Evolutionary conservation across 1,140 invertebrate species (phyloP), one percentile per base, ranked within the genome.

Genomic region (Drosophila nasuta): DNA sequence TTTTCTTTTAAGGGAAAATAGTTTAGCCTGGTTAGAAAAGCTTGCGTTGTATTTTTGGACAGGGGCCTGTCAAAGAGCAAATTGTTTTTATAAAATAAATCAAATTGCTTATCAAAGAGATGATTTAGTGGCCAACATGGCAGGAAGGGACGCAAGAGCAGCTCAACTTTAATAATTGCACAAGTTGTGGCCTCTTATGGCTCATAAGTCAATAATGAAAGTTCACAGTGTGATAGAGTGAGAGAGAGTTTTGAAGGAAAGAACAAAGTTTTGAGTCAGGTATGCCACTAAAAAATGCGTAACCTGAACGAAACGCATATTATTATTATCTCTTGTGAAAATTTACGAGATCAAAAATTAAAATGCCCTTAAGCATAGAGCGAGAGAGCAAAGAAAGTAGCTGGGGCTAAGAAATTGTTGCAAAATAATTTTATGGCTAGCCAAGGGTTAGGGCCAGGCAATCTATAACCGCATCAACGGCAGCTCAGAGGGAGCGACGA

Each of bases 281-380:
- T 67, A 77, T 74, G 75, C 75, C 70, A 77, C 63, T 77, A 77
- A 73, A 77, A 25, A 77, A 77, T 87, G 77, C 75, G 70, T 80
- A 74, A 80, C 74, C 75, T 74, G 78, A 85, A 88, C 35, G 35
- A 38, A 25, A 38, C 83, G 85, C 77, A 89, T 89, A 87, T 81
- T 89, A 89, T 91, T 82, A 90, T 91, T 86, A 89, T 89, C 82
- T 87, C 77, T 79, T 83, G 82, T 87, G 75, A 82, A 82, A 91
- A 91, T 91, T 91, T 91, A 91, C 87, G 87, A 91, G 87, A 91
- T 91, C 82, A 91, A 87, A 91, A 91, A 91, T 91, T 91, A 91
- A 91, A 91, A 91, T 87, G 75, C 72, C 87, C 87, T 77, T 73
- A 64, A 74, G 86, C 66, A 45, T 15, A 67, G 52, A 67, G 15